Conservation (phyloP, 2,888 invertebrate genomes). For the Pasiphila rectangulata region DNA sequence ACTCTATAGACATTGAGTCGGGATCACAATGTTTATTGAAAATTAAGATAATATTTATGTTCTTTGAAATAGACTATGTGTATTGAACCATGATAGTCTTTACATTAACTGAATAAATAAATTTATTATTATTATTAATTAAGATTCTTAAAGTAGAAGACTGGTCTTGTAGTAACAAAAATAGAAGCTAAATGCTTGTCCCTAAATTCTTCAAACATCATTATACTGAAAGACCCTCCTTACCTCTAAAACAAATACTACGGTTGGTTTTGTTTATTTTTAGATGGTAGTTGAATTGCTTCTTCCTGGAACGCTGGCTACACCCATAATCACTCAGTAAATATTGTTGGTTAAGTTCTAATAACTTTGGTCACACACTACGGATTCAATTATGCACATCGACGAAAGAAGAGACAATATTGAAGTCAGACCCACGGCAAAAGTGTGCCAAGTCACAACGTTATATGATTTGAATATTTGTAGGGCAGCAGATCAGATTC, state of each 20-base stretch:
- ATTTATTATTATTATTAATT: slow-evolving; percentile 15
- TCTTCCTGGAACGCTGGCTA: slow-evolving; percentile 66
- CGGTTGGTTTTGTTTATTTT: slow-evolving; percentile 72
- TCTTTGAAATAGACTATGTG: slow-evolving; percentile 32
- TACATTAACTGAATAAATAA: too few species aligned
- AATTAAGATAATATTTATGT: slow-evolving; percentile 37
- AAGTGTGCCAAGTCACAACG: not conserved
- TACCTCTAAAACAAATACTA: slow-evolving; percentile 68
- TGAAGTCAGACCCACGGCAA: slow-evolving; percentile 13
- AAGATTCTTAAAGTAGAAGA: slow-evolving; percentile 41
- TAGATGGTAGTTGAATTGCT: slow-evolving; percentile 67
- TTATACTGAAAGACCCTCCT: slow-evolving; percentile 61
- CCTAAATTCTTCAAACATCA: slow-evolving; percentile 64
- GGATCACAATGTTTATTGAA: slow-evolving; percentile 37
- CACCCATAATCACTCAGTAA: slow-evolving; percentile 68
- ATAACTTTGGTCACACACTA: slow-evolving; percentile 29
- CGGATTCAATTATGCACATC: slow-evolving; percentile 16
- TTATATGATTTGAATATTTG: too few species aligned
- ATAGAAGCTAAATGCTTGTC: slow-evolving; percentile 46
- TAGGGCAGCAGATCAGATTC: too few species aligned
- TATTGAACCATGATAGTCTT: too few species aligned
- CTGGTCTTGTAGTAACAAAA: slow-evolving; percentile 37
- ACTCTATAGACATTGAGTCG: slow-evolving; percentile 41
- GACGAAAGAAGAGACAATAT: slow-evolving; percentile 17
- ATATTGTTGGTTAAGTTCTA: slow-evolving; percentile 46